Base-by-base conservation (phyloP, 64 coral and sea anemone species). In the Montipora sp. region DNA sequence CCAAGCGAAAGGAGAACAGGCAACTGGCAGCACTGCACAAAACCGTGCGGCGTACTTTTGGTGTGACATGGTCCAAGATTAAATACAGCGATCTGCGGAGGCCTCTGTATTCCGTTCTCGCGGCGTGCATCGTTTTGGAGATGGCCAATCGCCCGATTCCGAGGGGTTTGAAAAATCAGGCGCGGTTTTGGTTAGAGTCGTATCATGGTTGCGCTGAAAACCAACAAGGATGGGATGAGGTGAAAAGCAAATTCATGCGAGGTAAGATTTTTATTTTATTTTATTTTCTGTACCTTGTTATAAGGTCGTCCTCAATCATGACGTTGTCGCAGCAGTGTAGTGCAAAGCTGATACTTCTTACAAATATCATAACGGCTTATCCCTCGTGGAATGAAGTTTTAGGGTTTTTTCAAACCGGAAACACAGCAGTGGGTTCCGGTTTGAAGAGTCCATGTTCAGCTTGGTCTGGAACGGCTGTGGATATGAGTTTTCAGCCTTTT, bases 61-160 rank as follows among this genome's bases (percentile, higher is more conserved):
- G 98, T 11, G 96, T 99, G 51, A 96, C 92, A 3, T 99, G 98
- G 98, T 94, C 94, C 44, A 93, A 90, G 59, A 81, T 99, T 15
- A 78, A 80, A 60, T 92, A 99, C 77, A 89, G 74, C 48, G 94
- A 99, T 93, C 81, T 99, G 14, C 61, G 89, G 53, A 61, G 98
- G 78, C 98, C 98, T 16, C 89, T 99, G 16, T 99, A 99, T 57
- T 99, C 98, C 3, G 80, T 99, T 61, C 70, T 99, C 5, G 98
- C 98, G 20, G 98, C 92, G n/a, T 83, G 98, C 48, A 76, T 99
- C 79, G 80, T 84, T 74, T 84, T 99, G 20, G 95, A 99, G 59
- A 83, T 96, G 18, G 57, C 83, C 14, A 75, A 83, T 16, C 74
- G 81, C 0, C 77, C 59, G 5, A 88, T 96, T 51, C 98, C 98